phyloP scores from a whole-genome alignment of 2,888 invertebrate genomes.

The Cryptophagus acutangulus region DNA sequence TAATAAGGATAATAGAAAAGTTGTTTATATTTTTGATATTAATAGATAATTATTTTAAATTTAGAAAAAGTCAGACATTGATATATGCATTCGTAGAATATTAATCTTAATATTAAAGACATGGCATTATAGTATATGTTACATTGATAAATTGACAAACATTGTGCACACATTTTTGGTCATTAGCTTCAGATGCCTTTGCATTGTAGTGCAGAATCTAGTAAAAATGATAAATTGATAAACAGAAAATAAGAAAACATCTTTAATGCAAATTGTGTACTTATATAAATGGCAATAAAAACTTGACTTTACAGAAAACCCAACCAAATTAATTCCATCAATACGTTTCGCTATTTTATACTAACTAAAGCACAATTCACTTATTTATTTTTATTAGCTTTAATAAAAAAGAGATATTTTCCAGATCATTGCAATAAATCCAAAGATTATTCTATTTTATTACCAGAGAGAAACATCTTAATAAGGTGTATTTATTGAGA shows the following conservation, averaged over 20 bases:
- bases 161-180: not conserved
- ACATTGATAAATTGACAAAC: not conserved
- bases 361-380: too few relatives aligned
- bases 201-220: too few relatives aligned
- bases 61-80: not conserved
- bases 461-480: not conserved
- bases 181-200: conserved; percentile 1
- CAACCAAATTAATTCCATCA: too few relatives aligned
- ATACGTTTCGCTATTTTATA: too few relatives aligned
- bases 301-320: too few relatives aligned
- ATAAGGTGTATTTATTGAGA: not conserved
- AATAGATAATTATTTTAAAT: too few relatives aligned
- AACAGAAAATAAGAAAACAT: too few relatives aligned
- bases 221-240: conserved; percentile 1
- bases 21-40: too few relatives aligned
- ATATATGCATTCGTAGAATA: not conserved
- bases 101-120: not conserved
- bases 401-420: not conserved
- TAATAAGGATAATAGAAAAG: too few relatives aligned
- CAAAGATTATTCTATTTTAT: not conserved
- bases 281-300: not conserved
- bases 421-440: not conserved
- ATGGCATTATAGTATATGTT: not conserved
- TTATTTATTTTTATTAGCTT: not conserved
- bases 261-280: not conserved